Evolutionary conservation across 1,140 invertebrate genomes (phyloP), one percentile per base, ranked within the genome.

Genomic region (Campoletis sonorensis): DNA sequence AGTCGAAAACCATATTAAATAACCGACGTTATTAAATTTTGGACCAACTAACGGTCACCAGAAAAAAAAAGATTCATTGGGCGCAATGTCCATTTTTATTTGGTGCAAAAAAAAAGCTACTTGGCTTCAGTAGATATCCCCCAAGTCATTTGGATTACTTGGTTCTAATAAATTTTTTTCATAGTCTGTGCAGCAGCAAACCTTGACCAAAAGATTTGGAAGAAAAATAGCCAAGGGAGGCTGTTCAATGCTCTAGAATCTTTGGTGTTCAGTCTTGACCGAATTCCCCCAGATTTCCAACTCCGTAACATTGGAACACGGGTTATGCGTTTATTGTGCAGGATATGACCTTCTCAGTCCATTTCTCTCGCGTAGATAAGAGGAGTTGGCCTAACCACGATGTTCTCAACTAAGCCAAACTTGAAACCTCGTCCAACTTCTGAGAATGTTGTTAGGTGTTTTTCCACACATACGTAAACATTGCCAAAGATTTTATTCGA

Each of bases 251-350:
- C 18, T 18, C 1, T 8, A 18, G 51, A 1, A 67, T 78, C 76
- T 45, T 67, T 78, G 61, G n/a, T 23, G 76, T 51, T 77, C 37
- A 30, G 18, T 1, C 51, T 10, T 54, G 27, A 77, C 61, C 21
- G 33, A 18, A 70, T 70, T 70, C 1, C 30, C 0, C 23, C n/a
- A 64, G 61, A 64, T 64, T 64, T 23, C 61, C n/a, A 70, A 70
- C 67, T 33, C 13, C 27, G 15, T 21, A 30, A 33, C 23, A 33
- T 70, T 64, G 45, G 58, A 26, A 78, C 76, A 78, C 15, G 58
- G 58, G 33, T 78, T 78, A 78, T 78, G 76, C 76, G 76, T 78
- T 67, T 78, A 64, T 78, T 45, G 33, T 78, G 26, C 54, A 27
- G 10, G 33, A 18, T 49, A 18, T 27, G n/a, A 8, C 3, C 5